A percentile compares a stretch with the other conserved stretches of the same genome.
phyloP scores from a whole-genome alignment of 2,113 vertebrate species.

The Madoqua kirkii region DNA sequence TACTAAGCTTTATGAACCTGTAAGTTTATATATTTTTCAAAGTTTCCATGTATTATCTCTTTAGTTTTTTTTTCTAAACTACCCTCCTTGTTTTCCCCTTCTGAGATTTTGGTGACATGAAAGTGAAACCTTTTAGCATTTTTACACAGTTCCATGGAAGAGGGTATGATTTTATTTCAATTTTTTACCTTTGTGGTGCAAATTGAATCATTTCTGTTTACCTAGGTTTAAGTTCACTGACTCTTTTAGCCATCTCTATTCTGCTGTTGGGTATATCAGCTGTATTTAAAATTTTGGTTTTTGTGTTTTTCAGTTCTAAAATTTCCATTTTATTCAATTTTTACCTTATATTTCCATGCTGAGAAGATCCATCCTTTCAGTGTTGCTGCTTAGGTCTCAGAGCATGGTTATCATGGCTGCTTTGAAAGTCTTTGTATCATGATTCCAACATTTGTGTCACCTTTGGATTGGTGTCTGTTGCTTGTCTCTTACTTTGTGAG shows the following conservation, averaged over 20 bases:
- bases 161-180: background rate
- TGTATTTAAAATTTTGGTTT: background rate
- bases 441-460: background rate
- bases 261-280: background rate
- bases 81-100: background rate
- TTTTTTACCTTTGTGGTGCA: background rate
- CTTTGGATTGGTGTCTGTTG: background rate
- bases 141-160: background rate
- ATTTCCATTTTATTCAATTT: background rate
- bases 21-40: background rate
- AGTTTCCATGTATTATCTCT: background rate
- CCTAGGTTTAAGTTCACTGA: background rate
- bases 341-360: background rate
- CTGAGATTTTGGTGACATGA: background rate
- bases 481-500: background rate
- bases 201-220: background rate
- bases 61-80: background rate
- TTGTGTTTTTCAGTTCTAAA: background rate
- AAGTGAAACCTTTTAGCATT: background rate
- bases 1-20: background rate
- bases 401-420: background rate
- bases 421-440: background rate
- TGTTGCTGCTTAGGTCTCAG: background rate
- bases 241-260: background rate
- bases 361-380: background rate